phyloP scores from a whole-genome alignment of 1,140 invertebrate genomes.

The Drosophila yakuba region DNA sequence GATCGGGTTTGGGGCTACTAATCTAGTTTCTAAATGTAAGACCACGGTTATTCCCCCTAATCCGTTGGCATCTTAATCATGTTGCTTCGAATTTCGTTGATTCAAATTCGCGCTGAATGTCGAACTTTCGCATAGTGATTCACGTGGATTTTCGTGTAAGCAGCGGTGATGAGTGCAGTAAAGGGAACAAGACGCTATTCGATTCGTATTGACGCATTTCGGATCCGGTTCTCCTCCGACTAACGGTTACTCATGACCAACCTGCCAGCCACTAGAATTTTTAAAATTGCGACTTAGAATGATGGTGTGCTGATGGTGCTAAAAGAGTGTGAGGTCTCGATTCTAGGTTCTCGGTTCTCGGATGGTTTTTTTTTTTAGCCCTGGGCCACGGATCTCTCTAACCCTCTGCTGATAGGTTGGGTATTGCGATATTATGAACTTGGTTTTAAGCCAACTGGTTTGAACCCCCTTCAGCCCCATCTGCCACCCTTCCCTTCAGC shows the following conservation, averaged over 20 bases:
- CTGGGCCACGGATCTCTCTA: conserved; percentile 37
- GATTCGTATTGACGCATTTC: conserved; percentile 38
- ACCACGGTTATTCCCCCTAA: conserved; percentile 24
- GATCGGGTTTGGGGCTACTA: conserved; percentile 15
- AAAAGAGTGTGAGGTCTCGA: conserved; percentile 24
- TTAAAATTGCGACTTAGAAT: conserved; percentile 26
- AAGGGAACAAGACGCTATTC: conserved; percentile 39
- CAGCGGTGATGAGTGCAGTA: conserved; percentile 27
- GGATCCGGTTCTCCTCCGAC: conserved; percentile 55
- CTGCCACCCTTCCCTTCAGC: conserved; percentile 3
- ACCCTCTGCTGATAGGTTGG: conserved; percentile 24
- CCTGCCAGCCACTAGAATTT: conserved; percentile 18
- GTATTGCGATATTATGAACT: conserved; percentile 8
- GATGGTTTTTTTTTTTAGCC: conserved; percentile 19
- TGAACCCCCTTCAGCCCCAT: conserved; percentile 3
- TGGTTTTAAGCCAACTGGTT: conserved; percentile 37
- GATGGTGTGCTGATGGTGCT: not conserved
- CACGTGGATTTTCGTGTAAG: conserved; percentile 45
- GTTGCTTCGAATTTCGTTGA: not conserved
- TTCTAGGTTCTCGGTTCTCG: conserved; percentile 5
- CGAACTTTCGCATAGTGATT: conserved; percentile 56
- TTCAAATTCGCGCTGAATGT: conserved; percentile 13
- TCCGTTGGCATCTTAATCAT: not conserved
- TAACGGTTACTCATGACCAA: conserved; percentile 24
- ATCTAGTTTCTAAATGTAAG: conserved; percentile 28